A percentile compares a stretch with the other conserved stretches of the same genome.
These are phyloP conservation scores for Galeopterus variegatus DNA, from an alignment of 2,113 vertebrate species.

Conservation along the genomic window DNA sequence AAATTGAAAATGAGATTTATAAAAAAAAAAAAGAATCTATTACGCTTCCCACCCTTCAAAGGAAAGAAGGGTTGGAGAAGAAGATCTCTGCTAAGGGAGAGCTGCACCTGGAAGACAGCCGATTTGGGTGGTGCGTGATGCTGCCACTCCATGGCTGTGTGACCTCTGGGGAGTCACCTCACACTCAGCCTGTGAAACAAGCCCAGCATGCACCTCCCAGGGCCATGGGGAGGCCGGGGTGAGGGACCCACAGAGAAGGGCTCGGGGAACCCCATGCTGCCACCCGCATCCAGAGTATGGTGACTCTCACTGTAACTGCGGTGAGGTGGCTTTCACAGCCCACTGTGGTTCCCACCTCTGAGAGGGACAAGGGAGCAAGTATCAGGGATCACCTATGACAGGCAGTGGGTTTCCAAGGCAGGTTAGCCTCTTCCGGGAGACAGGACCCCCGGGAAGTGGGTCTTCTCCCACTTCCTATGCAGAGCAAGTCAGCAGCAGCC, in stretches of 20 bases:
- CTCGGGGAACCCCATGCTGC: neutral
- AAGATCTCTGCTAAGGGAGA: slow-evolving; percentile 2
- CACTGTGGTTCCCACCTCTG: fast-evolving
- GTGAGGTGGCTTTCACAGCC: fast-evolving
- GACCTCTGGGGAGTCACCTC: neutral
- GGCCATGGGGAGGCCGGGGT: fast-evolving
- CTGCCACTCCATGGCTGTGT: fast-evolving
- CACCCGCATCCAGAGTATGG: neutral
- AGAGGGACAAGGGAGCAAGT: neutral
- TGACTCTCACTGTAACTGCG: neutral
- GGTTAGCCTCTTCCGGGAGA: neutral
- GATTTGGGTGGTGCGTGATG: fast-evolving
- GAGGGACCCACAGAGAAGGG: fast-evolving
- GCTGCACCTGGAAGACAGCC: fast-evolving
- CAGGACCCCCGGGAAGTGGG: neutral
- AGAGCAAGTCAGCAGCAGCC: neutral
- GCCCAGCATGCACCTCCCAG: fast-evolving
- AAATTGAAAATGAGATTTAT: slow-evolving; percentile 66
- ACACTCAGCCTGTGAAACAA: neutral
- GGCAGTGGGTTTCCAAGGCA: neutral
- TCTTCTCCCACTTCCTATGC: neutral
- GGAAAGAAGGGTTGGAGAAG: neutral
- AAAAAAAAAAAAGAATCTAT: neutral
- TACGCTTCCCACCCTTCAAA: neutral
- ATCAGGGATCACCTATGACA: fast-evolving